Percentiles rank a stretch among this genome's conserved stretches.
Evolutionary conservation across 2,797 vertebrate genomes (phyloP).

Genomic region (Enteromius treurensis): DNA sequence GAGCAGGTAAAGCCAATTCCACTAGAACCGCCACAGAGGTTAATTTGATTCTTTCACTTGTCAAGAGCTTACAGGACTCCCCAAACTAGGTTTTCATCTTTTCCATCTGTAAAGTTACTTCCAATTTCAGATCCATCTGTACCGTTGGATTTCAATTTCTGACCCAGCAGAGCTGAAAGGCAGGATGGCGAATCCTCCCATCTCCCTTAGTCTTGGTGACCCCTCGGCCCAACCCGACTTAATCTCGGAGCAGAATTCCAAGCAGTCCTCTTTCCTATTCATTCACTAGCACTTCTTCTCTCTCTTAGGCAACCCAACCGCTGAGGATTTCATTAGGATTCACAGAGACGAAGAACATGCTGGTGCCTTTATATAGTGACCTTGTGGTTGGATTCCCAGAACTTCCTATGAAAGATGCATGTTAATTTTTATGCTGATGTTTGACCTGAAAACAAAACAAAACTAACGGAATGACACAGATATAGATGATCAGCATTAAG

Average conservation of each 20-base stretch:
- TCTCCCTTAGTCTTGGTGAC: conserved; percentile 10
- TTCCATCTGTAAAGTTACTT: conserved; percentile 63
- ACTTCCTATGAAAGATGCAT: conserved; percentile 2
- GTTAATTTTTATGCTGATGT: conserved; percentile 3
- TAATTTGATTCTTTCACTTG: conserved; percentile 65
- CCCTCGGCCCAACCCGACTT: conserved; percentile 18
- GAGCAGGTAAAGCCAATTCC: conserved; percentile 57
- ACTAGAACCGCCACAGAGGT: conserved; percentile 49
- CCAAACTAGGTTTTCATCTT: conserved; percentile 64
- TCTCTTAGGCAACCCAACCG: background rate
- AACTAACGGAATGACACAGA: background rate
- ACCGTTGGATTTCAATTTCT: conserved; percentile 62
- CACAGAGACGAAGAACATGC: conserved; percentile 17
- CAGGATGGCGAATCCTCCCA: conserved; percentile 46
- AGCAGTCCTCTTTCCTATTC: conserved; percentile 55
- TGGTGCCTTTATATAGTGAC: conserved; percentile 3
- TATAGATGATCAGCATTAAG: conserved; percentile 1
- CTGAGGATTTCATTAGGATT: conserved; percentile 50
- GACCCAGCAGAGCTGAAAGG: conserved; percentile 60
- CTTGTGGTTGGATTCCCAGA: conserved; percentile 22
- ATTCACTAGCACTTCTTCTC: conserved; percentile 64
- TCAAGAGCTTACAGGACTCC: conserved; percentile 57
- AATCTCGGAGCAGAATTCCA: conserved; percentile 27
- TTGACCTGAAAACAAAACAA: conserved; percentile 2
- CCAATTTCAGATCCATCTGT: conserved; percentile 64